These are phyloP conservation scores for Pluvianellus socialis DNA, from an alignment of 2,113 vertebrate genomes.

Conservation along the genomic window DNA sequence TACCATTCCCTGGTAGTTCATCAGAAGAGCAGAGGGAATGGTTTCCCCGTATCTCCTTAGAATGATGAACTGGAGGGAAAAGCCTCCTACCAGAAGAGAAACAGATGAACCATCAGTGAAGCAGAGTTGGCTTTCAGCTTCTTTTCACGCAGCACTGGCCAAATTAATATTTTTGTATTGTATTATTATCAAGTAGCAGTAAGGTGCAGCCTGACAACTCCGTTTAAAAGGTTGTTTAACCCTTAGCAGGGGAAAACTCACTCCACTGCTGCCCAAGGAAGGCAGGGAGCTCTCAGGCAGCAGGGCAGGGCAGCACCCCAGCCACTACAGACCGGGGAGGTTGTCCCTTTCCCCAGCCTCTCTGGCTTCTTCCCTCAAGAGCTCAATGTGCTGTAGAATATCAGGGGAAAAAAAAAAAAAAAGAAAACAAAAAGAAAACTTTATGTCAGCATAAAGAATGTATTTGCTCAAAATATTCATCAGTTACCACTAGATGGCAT, in stretches of 20 bases:
- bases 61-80: background rate
- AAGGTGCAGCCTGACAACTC: background rate
- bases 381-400: background rate
- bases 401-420: background rate
- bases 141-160: background rate
- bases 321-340: accelerated
- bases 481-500: constrained; percentile 70
- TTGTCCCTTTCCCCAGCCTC: background rate
- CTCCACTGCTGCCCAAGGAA: background rate
- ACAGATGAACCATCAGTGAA: background rate
- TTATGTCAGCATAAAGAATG: background rate
- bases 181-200: background rate
- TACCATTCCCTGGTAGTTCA: background rate
- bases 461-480: background rate
- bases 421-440: background rate
- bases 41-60: background rate
- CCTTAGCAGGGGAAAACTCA: background rate
- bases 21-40: background rate
- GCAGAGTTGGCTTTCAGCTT: background rate
- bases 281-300: background rate
- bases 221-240: background rate
- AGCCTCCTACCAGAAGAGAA: background rate
- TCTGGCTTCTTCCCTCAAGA: background rate
- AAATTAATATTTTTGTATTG: background rate
- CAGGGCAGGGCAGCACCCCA: accelerated